phyloP scores from a whole-genome alignment of 2,113 vertebrate genomes.

The Rhinolophus sinicus region DNA sequence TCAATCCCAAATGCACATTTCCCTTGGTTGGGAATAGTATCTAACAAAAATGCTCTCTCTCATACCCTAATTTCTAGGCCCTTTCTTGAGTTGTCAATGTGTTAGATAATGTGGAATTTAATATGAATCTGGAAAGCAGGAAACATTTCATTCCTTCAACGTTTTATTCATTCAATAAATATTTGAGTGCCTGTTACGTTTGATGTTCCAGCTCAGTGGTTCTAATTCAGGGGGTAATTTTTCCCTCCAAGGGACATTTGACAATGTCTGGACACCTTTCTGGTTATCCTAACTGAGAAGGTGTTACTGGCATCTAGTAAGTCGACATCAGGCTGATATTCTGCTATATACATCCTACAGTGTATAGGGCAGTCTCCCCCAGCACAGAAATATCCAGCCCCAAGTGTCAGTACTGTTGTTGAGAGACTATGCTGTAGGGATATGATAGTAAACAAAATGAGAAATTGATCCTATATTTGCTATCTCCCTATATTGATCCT shows the following conservation, averaged over 20 bases:
- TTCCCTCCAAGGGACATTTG: neutral
- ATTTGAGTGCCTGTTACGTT: neutral
- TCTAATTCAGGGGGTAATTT: neutral
- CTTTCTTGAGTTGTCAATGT: neutral
- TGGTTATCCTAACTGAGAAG: neutral
- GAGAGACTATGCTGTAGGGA: neutral
- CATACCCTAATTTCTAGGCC: neutral
- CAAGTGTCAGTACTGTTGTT: neutral
- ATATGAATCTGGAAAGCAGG: neutral
- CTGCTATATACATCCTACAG: neutral
- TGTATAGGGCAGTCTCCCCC: neutral
- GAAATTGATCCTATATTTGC: neutral
- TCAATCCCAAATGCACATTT: neutral
- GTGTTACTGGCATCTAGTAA: neutral
- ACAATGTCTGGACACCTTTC: neutral
- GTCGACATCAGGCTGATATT: neutral
- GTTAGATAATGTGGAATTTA: neutral
- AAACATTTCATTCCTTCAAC: neutral
- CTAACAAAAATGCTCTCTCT: neutral
- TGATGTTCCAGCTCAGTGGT: neutral
- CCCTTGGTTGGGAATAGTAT: neutral
- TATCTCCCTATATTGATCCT: neutral
- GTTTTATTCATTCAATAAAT: neutral
- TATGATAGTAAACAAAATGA: neutral
- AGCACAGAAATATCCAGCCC: neutral